Base-by-base conservation (phyloP, 2,888 invertebrate genomes). In the Mythimna pallens region DNA sequence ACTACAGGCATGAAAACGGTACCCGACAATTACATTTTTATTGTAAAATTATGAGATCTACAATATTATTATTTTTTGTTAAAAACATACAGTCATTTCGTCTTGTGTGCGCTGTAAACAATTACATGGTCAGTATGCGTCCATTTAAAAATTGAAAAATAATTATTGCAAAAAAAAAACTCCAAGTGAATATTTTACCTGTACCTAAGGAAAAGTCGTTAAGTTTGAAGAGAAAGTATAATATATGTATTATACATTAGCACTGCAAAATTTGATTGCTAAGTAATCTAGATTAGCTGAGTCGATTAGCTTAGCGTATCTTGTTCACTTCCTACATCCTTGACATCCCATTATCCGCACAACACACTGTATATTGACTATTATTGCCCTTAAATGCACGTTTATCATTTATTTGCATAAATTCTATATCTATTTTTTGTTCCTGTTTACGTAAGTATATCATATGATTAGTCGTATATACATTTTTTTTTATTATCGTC, bases 1-100 rank as follows among this genome's bases (percentile, higher is more conserved):
- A 83, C 89, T 74, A 78, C 92, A 67, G 92, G 89, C 88, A 86
- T 89, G 65, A 92, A 90, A 91, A 93, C 91, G 94, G 94, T 95
- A 95, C 87, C 82, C 54, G 73, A 68, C 50, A 17, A 81, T 78
- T 80, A 70, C 69, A 64, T 80, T 85, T 76, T 71, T 79, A 63
- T 73, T 83, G 54, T 76, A 76, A 84, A 80, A 52, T 70, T 81
- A 62, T 64, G 54, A 50, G 34, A 73, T 64, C 58, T 66, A 1
- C 20, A 66, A 63, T 55, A 64, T 65, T 58, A 14, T 65, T 52
- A 12, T 58, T 63, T 34, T 58, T 47, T 77, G 58, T 40, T 57
- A 14, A 36, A 59, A 36, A 54, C 40, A 34, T 47, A 34, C 10
- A 63, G 25, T 77, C 12, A 67, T 69, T 75, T 82, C 43, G 74